Evolutionary conservation across 2,113 vertebrate genomes (phyloP), one percentile per base, ranked within the genome.

Genomic region (Colius striatus): DNA sequence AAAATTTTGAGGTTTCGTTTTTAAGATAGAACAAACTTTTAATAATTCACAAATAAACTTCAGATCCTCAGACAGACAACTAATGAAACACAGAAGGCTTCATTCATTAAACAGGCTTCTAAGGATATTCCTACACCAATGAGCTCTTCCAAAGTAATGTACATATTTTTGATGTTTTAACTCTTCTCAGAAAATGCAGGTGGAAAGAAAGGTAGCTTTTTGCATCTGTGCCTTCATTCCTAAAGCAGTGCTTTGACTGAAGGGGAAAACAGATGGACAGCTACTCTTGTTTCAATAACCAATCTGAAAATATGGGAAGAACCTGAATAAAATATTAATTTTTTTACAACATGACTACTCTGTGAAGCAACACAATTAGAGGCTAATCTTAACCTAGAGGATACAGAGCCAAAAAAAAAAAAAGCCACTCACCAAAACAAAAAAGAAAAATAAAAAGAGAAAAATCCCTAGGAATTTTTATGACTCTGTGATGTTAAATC

Each of bases 31-130:
- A 51, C 21, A 85, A 84, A 45, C 54, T 32, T 89, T 79, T 84
- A 92, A 58, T 87, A 91, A 88, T 62, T 57, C 61, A 88, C 51
- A 94, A 81, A 55, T 30, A 86, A 80, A 77, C 30, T 71, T 81
- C 48, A 84, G 38, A 81, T 50, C 14, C 57, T 78, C 43, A 80
- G 22, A 55, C 43, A 61, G 53, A 47, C 2, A 9, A 19, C 50
- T 83, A 68, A 68, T 50, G 16, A 54, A 85, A 70, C 41, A 54
- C 27, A 2, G 9, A 92, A 90, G 16, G 27, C 20, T 95, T 87
- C n/a, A 43, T 94, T 94, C 55, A 75, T 45, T 83, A 34, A 72
- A 32, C 10, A 78, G 13, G 22, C 9, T 79, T 89, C 32, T 62
- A 89, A 77, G 62, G 17, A 30, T 51, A 67, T 81, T 84, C 36